Base-by-base conservation (phyloP, 2,797 vertebrate species). In the Hydrolagus colliei region DNA sequence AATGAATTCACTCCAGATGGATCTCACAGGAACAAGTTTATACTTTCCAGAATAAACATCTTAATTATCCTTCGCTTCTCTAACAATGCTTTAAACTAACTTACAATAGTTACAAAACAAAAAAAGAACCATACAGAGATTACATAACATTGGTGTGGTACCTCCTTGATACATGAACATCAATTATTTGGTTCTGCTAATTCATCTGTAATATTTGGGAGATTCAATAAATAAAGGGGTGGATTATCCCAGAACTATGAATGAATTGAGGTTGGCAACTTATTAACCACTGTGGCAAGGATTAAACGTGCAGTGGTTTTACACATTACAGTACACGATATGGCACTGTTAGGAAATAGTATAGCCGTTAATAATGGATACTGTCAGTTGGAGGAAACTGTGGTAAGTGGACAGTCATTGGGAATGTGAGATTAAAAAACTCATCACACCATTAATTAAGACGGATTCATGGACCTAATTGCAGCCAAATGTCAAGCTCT, bases 341-440 rank as follows among this genome's bases (percentile, higher is more conserved):
- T 74, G 32, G 32, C 41, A 76, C 52, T 76, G 41, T 76, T 35
- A 76, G 74, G 74, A 76, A 76, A 52, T 8, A 52, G 74, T 9
- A n/a, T 6, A 76, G 16, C 74, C 35, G 20, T 76, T 59, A 76
- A 76, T 76, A 76, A 76, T 76, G 16, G 11, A 59, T 9, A 59
- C 74, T 76, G 41, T 76, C 74, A 76, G 74, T 35, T 76, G 74
- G 8, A 76, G 35, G 74, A 76, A 76, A 18, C 18, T 76, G 74
- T 76, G 74, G 74, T 76, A 59, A 52, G 18, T 76, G 2, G 9
- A 76, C 35, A 76, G 41, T 52, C 41, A 59, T 59, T 35, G 32
- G 41, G 18, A 76, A 76, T 59, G 59, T 76, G 41, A 76, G 35
- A 76, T 76, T 52, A 16, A 59, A 59, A 52, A 52, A 16, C 41